Conservation (phyloP, 2,797 vertebrate genomes). For the Lacerta agilis region DNA sequence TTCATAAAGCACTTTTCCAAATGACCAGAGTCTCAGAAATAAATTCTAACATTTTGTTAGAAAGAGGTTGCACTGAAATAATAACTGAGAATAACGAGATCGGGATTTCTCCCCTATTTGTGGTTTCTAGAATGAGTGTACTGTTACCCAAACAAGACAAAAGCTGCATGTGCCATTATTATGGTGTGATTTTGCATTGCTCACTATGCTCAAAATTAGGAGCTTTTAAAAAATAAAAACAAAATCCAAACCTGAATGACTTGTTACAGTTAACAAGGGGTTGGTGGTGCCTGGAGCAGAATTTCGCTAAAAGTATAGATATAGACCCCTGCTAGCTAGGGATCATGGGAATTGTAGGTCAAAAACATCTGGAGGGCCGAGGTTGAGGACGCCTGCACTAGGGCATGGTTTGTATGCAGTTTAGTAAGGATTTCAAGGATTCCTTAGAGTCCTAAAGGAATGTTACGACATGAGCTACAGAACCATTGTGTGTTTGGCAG, state of each 20-base stretch:
- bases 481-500: no score
- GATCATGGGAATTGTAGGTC: no score
- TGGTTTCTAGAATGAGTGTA: slow-evolving; percentile 26
- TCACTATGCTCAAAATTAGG: slow-evolving; percentile 6
- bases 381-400: no score
- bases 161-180: neutral
- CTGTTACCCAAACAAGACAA: slow-evolving; percentile 12
- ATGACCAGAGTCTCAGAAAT: neutral
- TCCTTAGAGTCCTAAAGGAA: no score
- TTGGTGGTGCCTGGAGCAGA: no score
- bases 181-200: slow-evolving; percentile 3
- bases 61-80: neutral
- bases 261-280: neutral
- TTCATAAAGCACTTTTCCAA: neutral
- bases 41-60: neutral
- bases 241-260: slow-evolving; percentile 18
- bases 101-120: neutral
- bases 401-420: no score
- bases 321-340: no score
- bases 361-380: no score
- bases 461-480: no score
- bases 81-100: neutral
- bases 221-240: neutral
- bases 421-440: no score
- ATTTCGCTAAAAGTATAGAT: no score